A percentile compares a stretch with the other conserved stretches of the same genome.
phyloP scores from a whole-genome alignment of 2,797 vertebrate species.

The Onychomys arenicola region DNA sequence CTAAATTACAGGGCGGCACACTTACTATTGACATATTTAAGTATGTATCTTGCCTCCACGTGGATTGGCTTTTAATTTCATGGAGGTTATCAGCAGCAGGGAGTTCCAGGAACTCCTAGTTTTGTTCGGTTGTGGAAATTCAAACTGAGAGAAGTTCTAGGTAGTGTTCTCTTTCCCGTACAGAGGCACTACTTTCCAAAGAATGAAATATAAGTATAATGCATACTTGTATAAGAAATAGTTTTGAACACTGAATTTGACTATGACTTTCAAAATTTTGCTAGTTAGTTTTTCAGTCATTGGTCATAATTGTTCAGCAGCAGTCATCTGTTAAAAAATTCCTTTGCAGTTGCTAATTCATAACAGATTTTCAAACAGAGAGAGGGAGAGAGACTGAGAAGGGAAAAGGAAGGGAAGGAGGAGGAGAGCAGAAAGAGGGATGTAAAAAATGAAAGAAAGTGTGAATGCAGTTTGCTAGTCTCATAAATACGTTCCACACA shows the following conservation, averaged over 20 bases:
- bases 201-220: neutral
- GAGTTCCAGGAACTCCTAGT: neutral
- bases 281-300: neutral
- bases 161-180: neutral
- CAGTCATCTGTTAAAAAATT: neutral
- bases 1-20: constrained; percentile 65
- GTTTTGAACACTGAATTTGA: neutral
- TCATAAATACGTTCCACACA: neutral
- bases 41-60: neutral
- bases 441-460: neutral
- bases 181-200: neutral
- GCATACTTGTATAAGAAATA: neutral
- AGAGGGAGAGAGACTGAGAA: neutral
- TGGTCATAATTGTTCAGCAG: neutral
- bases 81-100: neutral
- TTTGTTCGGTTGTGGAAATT: constrained; percentile 14
- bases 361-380: neutral
- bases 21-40: neutral
- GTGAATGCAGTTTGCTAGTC: neutral
- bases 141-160: constrained; percentile 15
- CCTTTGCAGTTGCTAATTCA: neutral
- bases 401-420: neutral
- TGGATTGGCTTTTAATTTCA: constrained; percentile 58
- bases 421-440: neutral
- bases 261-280: neutral